These are phyloP conservation scores for Synergus gifuensis DNA, from an alignment of 2,888 invertebrate genomes.

Conservation along the genomic window DNA sequence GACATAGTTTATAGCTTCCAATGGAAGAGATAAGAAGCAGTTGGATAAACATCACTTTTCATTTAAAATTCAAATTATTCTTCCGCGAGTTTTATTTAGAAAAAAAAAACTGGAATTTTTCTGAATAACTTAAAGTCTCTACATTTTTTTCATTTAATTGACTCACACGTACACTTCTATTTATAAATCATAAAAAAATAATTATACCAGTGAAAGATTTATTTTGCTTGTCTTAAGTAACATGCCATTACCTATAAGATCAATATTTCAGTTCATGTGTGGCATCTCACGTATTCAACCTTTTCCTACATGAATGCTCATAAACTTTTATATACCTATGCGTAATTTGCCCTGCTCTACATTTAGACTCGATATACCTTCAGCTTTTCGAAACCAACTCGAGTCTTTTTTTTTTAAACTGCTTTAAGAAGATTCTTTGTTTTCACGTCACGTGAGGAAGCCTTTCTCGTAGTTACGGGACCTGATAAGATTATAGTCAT, in stretches of 20 bases:
- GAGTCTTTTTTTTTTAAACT: conserved; percentile 8
- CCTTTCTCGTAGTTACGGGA: neutral
- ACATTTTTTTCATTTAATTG: too few relatives aligned
- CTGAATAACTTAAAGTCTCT: neutral
- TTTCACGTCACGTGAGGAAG: neutral
- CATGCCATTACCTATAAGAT: neutral
- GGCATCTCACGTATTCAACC: conserved; percentile 29
- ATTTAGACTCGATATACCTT: conserved; percentile 12
- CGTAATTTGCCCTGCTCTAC: conserved; percentile 7
- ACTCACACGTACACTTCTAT: too few relatives aligned
- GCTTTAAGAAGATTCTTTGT: conserved; percentile 3
- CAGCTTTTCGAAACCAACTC: neutral
- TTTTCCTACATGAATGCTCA: conserved; percentile 9
- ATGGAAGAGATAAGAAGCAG: neutral
- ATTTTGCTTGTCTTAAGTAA: neutral
- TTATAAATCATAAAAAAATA: neutral
- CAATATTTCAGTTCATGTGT: conserved; percentile 7
- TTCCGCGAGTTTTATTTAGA: neutral
- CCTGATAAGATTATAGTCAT: neutral
- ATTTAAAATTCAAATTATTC: neutral
- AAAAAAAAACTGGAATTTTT: neutral
- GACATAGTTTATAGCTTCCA: neutral
- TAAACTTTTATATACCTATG: conserved; percentile 5
- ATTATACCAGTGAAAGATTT: neutral
- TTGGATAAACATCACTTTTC: neutral